These are phyloP conservation scores for Saccopteryx bilineata DNA, from an alignment of 2,113 vertebrate genomes.

Conservation along the genomic window DNA sequence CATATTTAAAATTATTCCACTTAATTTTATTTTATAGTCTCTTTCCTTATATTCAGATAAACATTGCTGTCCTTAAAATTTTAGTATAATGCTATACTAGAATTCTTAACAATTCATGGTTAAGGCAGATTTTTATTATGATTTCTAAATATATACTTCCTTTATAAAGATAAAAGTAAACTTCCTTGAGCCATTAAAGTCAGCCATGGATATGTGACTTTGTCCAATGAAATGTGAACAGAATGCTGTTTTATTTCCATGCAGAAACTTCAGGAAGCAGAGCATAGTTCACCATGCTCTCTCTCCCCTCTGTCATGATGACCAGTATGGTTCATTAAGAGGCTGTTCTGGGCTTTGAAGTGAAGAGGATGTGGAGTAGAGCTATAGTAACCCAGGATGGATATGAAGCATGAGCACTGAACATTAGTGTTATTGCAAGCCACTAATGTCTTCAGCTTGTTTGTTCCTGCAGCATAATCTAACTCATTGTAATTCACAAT, in stretches of 20 bases:
- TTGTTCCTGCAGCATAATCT: background rate
- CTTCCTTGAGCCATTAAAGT: conserved; percentile 35
- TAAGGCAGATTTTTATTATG: background rate
- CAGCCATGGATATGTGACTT: background rate
- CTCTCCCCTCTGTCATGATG: background rate
- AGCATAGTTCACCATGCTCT: background rate
- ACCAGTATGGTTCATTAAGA: conserved; percentile 33
- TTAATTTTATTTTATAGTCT: background rate
- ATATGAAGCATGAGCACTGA: background rate
- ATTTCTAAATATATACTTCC: background rate
- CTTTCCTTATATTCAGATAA: conserved; percentile 40
- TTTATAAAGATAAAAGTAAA: conserved; percentile 58
- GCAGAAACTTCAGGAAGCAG: conserved; percentile 42
- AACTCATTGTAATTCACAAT: background rate
- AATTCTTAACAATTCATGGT: conserved; percentile 6
- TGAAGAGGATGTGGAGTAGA: background rate
- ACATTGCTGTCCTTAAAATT: background rate
- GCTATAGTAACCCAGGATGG: background rate
- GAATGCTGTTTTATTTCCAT: background rate
- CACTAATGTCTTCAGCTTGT: conserved; percentile 9
- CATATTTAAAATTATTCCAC: background rate
- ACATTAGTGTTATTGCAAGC: conserved; percentile 1
- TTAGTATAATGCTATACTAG: background rate
- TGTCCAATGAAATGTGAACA: conserved; percentile 32
- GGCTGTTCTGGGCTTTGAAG: conserved; percentile 6